Evolutionary conservation across 2,113 vertebrate species (phyloP), one percentile per base, ranked within the genome.

Genomic region (Leptocoma aspasia): DNA sequence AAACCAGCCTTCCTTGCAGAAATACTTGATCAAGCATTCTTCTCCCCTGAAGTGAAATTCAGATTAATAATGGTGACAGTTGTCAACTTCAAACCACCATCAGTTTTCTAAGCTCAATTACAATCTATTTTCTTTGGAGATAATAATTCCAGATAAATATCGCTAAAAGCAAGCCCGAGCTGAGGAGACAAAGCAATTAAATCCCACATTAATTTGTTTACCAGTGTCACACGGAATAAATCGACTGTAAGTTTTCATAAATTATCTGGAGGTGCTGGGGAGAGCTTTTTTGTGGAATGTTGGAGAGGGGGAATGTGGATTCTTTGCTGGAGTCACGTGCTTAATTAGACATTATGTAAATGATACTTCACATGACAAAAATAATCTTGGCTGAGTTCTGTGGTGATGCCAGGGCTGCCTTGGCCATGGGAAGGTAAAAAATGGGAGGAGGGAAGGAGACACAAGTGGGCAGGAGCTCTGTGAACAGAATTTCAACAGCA

Each of bases 151-250:
- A 88, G 91, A 92, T 95, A 92, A 94, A 91, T 89, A 68, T 75
- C 11, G 57, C 83, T 84, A 28, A 95, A 94, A 94, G 91, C 57
- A 49, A 26, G 76, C 82, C 77, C 7, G 60, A 79, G 77, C 83
- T 41, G 64, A 31, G 70, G 80, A 94, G 77, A 94, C 91, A 91
- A 94, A 95, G 95, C 95, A 94, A 91, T 97, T 92, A 96, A 91
- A 92, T 71, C 75, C 77, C 41, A 75, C 81, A 10, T 96, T 86
- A 87, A 89, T 95, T 95, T 95, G 93, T 97, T 94, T 93, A 93
- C 82, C 49, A 21, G 75, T 64, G 79, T 70, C 92, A 92, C 71
- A 27, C 19, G 30, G 90, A 92, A 86, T 91, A 76, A 92, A 95
- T 85, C 3, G 21, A 82, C 61, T 92, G 78, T 37, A 86, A 93